These are phyloP conservation scores for Calameuta pallipes DNA, from an alignment of 2,888 invertebrate species.

Conservation along the genomic window DNA sequence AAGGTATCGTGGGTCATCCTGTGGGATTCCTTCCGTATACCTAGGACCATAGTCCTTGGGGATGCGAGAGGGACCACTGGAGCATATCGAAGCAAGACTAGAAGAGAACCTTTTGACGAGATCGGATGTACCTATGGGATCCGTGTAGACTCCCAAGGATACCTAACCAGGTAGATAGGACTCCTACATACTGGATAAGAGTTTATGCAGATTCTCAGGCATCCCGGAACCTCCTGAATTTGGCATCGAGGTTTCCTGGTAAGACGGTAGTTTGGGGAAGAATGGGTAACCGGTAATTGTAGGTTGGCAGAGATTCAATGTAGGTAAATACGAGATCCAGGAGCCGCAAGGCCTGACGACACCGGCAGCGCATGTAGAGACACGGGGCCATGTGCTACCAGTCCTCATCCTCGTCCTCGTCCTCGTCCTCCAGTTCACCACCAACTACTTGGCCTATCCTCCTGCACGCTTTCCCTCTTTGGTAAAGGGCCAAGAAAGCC, in stretches of 20 bases:
- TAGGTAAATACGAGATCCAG: conserved; percentile 63
- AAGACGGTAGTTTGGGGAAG: conserved; percentile 42
- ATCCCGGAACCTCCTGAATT: conserved; percentile 50
- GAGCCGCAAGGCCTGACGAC: conserved; percentile 50
- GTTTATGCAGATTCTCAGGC: conserved; percentile 49
- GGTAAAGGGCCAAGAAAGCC: conserved; percentile 63
- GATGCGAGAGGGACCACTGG: not conserved
- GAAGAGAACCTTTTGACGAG: not conserved
- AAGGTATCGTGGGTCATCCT: not conserved
- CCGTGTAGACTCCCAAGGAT: not conserved
- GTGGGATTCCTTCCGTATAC: not conserved
- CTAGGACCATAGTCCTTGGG: not conserved
- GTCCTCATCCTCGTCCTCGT: conserved; percentile 28
- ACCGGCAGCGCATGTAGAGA: conserved; percentile 50
- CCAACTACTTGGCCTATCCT: conserved; percentile 26
- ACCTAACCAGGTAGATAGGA: not conserved
- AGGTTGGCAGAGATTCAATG: conserved; percentile 66
- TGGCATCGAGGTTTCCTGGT: conserved; percentile 46
- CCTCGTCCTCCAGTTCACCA: conserved; percentile 28
- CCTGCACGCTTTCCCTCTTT: conserved; percentile 46
- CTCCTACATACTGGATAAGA: conserved; percentile 12
- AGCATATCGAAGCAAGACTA: not conserved
- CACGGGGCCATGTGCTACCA: conserved; percentile 51
- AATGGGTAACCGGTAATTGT: conserved; percentile 65
- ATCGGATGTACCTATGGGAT: not conserved